Percentiles rank a stretch among this genome's conserved stretches.
These are phyloP conservation scores for Remorina albescens DNA, from an alignment of 2,797 vertebrate genomes.

Conservation along the genomic window DNA sequence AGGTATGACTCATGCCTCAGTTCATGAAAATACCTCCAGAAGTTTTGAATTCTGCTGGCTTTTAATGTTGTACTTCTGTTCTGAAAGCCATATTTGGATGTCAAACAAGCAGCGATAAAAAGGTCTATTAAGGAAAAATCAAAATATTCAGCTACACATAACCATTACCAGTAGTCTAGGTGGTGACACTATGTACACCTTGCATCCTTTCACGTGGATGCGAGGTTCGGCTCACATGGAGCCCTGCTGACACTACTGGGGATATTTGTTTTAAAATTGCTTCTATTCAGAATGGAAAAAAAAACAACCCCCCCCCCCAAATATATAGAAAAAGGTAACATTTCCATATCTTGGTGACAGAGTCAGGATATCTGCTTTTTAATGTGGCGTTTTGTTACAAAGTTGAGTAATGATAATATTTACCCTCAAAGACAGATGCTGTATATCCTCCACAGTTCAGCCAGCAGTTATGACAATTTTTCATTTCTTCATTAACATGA, in stretches of 20 bases:
- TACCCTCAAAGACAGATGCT: conserved; percentile 13
- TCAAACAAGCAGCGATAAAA: conserved; percentile 30
- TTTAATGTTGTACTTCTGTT: conserved; percentile 25
- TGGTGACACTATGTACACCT: conserved; percentile 1
- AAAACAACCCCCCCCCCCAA: neutral
- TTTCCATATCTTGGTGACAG: conserved; percentile 1
- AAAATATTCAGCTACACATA: conserved; percentile 6
- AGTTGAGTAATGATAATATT: conserved; percentile 23
- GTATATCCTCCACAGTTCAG: neutral
- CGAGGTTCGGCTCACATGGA: conserved; percentile 6
- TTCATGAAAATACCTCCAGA: conserved; percentile 15
- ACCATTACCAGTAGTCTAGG: neutral
- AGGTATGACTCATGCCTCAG: conserved; percentile 7
- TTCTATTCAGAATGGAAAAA: conserved; percentile 27
- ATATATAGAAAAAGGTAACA: neutral
- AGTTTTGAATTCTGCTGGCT: conserved; percentile 13
- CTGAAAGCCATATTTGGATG: conserved; percentile 29
- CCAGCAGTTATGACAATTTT: conserved; percentile 4
- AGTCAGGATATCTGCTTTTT: conserved; percentile 13
- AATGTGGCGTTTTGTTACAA: conserved; percentile 7
- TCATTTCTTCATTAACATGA: neutral
- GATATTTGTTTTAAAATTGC: conserved; percentile 8
- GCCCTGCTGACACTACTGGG: neutral
- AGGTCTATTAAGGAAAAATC: conserved; percentile 16
- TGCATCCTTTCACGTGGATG: conserved; percentile 9